Base-by-base conservation (phyloP, 2,888 invertebrate species). In the Drosophila fungiperda region DNA sequence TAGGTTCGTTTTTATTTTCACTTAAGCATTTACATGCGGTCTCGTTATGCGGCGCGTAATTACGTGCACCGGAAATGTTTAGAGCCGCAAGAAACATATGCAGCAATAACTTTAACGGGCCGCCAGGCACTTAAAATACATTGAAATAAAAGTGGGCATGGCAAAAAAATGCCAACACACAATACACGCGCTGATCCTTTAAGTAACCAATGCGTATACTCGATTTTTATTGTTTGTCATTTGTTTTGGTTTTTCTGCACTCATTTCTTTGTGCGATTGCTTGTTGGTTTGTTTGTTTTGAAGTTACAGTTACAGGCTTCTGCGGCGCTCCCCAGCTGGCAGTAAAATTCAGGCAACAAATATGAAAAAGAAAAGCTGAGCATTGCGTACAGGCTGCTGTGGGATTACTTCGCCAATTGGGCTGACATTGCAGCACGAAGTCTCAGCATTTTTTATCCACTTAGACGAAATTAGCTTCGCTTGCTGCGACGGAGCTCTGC, bases 181-280 rank as follows among this genome's bases (percentile, higher is more conserved):
- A 6, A 42, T 36, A 68, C 66, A 55, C 38, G 54, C 38, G 26
- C 59, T 86, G 89, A 84, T 83, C 83, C 84, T 72, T 80, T 84
- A 80, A 89, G 85, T 68, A 84, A 82, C 76, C 87, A 87, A 74
- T 82, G 75, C 87, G 87, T 80, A 89, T 78, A 76, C 82, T 89
- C 82, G 84, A 89, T 89, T 86, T 86, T 86, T 86, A 86, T 87
- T 74, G 87, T 84, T 89, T 80, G 88, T 82, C 89, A 82, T 89
- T 87, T 75, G 78, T 68, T 68, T 82, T 59, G 72, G 53, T 53
- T 60, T 61, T 52, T 66, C 33, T 40, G 42, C 66, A 33, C 33
- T 11, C 26, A 4, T 67, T 54, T 38, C 38, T 12, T 32, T 52
- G 52, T 59, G 11, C 29, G 26, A n/a, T 66, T 20, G 33, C 35